These are phyloP conservation scores for Eurypyga helias DNA, from an alignment of 2,113 vertebrate species.

Conservation along the genomic window DNA sequence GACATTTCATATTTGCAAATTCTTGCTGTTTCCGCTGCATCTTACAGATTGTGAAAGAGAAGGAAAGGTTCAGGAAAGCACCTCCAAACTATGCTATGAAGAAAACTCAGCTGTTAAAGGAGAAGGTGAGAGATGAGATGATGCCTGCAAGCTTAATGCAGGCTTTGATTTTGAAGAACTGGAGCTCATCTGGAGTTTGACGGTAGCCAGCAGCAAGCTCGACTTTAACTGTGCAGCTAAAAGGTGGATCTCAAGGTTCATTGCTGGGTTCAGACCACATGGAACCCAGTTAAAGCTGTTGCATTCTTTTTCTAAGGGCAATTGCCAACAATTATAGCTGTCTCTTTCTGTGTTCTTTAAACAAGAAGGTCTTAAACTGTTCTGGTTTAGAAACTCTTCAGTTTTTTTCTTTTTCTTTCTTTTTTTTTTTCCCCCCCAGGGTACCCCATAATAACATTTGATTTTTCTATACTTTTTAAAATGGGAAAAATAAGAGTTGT, in stretches of 20 bases:
- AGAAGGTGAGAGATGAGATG: conserved; percentile 85
- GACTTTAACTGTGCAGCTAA: background rate
- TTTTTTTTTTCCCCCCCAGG: background rate
- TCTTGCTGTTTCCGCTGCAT: background rate
- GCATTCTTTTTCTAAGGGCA: background rate
- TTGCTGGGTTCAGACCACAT: background rate
- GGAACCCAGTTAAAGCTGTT: background rate
- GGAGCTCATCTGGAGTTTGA: background rate
- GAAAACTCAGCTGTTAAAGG: conserved; percentile 96
- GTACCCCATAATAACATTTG: background rate
- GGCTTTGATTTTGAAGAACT: conserved; percentile 1
- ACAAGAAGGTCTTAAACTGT: background rate
- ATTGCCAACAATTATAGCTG: background rate
- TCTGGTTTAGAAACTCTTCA: background rate
- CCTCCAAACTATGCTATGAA: conserved; percentile 99
- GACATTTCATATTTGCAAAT: background rate
- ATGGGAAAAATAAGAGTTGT: background rate
- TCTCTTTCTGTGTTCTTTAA: background rate
- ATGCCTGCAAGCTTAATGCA: background rate
- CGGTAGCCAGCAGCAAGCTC: background rate
- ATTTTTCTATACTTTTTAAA: background rate
- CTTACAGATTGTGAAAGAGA: conserved; percentile 96
- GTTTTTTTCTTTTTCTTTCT: background rate
- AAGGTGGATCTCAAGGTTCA: background rate
- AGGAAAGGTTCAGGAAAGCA: conserved; percentile 96